phyloP scores from a whole-genome alignment of 2,888 invertebrate species.

The Lepeophtheirus nordmannii region DNA sequence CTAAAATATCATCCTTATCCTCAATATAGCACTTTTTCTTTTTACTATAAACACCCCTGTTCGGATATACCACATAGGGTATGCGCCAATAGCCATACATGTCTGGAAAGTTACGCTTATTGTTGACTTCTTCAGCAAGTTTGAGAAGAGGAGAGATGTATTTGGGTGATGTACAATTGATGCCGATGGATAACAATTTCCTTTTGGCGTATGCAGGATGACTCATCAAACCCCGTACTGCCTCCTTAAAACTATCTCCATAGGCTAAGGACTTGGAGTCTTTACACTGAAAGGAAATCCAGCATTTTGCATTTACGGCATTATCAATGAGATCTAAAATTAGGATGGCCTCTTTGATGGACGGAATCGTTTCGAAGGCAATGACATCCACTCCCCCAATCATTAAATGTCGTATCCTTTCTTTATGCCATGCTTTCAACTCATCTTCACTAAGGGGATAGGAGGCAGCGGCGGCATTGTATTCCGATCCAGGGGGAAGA shows the following conservation, averaged over 20 bases:
- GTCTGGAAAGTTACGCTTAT: constrained; percentile 36
- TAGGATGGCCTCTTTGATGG: constrained; percentile 63
- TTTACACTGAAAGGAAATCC: constrained; percentile 75
- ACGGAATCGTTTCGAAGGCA: constrained; percentile 83
- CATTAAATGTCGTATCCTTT: constrained; percentile 58
- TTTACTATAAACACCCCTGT: constrained; percentile 47
- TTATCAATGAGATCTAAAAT: constrained; percentile 60
- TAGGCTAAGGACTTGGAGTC: constrained; percentile 52
- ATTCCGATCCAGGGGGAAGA: constrained; percentile 79
- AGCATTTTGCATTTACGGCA: constrained; percentile 61
- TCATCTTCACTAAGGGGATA: constrained; percentile 47
- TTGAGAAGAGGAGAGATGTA: constrained; percentile 47
- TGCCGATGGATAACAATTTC: constrained; percentile 68
- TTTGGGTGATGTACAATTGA: constrained; percentile 65
- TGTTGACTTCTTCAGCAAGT: constrained; percentile 29
- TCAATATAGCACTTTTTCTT: constrained; percentile 35
- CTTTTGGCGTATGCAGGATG: constrained; percentile 43
- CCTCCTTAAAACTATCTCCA: constrained; percentile 62
- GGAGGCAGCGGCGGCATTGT: constrained; percentile 45
- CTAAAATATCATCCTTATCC: constrained; percentile 46
- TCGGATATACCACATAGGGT: constrained; percentile 76
- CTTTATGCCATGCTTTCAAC: constrained; percentile 67
- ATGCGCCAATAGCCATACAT: constrained; percentile 32
- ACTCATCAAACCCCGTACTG: constrained; percentile 41
- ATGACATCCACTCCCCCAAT: constrained; percentile 67